Base-by-base conservation (phyloP, 2,113 vertebrate genomes). In the Paramormyrops kingsleyae region DNA sequence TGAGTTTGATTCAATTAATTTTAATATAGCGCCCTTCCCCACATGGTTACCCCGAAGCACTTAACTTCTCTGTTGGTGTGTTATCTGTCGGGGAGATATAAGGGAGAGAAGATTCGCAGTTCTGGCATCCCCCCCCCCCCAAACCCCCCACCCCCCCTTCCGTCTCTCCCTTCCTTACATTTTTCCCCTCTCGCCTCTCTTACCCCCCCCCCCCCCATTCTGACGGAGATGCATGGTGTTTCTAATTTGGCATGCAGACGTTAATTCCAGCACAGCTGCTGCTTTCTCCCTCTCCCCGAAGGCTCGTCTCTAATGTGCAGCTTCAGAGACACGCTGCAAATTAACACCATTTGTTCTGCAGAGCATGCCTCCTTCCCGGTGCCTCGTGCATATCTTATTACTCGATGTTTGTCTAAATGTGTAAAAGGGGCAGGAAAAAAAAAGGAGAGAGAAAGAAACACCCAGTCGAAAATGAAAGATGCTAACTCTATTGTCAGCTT, bases 291-390 rank as follows among this genome's bases (percentile, higher is more conserved):
- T 94, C 93, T 95, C 97, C 97, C 96, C 95, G 94, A 97, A 96
- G 97, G 97, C 97, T 94, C 96, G 94, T 95, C 92, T 96, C 96
- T 96, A 96, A 97, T 96, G 95, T 96, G 95, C 96, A 94, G 97
- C 96, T 97, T 97, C 94, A 95, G 96, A 97, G 97, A 97, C 96
- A 94, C 93, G 92, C 97, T 95, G 96, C 96, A 97, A 96, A 98
- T 97, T 97, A 98, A 97, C 97, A 97, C 97, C 97, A 97, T 98
- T 98, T 97, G 97, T 97, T 98, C 97, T 97, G 96, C 95, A 91
- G 96, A 97, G 96, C 96, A 96, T 96, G 96, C 95, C 96, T 96
- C 96, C 95, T 97, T 96, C 95, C 95, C 95, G 95, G 95, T 95
- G 95, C 95, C 95, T 94, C 96, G 95, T 91, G 95, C 96, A 95